Conservation (phyloP, 1,140 invertebrate genomes). For the Eurytemora carolleeae region DNA sequence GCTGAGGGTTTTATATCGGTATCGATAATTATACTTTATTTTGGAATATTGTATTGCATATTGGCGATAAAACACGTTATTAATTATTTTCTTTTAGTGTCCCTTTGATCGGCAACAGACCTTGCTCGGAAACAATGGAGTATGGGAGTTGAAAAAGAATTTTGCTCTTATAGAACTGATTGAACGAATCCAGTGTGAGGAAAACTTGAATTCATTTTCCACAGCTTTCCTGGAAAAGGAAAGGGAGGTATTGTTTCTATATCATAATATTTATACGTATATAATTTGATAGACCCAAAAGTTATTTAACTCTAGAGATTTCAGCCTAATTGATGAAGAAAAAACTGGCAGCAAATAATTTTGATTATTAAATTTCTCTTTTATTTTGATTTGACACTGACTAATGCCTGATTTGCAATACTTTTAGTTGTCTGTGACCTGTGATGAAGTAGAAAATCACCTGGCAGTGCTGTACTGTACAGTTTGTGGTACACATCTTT, state of each 20-base stretch:
- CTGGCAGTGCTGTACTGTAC: conserved; percentile 38
- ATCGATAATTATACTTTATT: not conserved
- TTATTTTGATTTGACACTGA: too few relatives aligned
- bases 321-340: too few relatives aligned
- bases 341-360: too few relatives aligned
- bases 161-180: conserved; percentile 39
- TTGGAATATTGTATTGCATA: not conserved
- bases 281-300: not conserved
- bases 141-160: conserved; percentile 42
- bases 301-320: conserved; percentile 1
- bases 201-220: conserved; percentile 22
- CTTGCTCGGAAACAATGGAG: conserved; percentile 29
- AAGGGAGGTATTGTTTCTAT: conserved; percentile 30
- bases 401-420: too few relatives aligned
- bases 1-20: conserved; percentile 20
- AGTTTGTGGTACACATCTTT: conserved; percentile 36
- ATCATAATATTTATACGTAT: conserved; percentile 13
- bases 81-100: conserved; percentile 24
- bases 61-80: conserved; percentile 25
- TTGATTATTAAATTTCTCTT: too few relatives aligned
- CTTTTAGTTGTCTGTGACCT: conserved; percentile 30
- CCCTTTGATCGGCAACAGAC: conserved; percentile 37
- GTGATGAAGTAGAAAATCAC: conserved; percentile 39
- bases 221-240: conserved; percentile 30
- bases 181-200: conserved; percentile 31